Conservation (phyloP, 2,113 vertebrate genomes). For the Tonatia bakeri region DNA sequence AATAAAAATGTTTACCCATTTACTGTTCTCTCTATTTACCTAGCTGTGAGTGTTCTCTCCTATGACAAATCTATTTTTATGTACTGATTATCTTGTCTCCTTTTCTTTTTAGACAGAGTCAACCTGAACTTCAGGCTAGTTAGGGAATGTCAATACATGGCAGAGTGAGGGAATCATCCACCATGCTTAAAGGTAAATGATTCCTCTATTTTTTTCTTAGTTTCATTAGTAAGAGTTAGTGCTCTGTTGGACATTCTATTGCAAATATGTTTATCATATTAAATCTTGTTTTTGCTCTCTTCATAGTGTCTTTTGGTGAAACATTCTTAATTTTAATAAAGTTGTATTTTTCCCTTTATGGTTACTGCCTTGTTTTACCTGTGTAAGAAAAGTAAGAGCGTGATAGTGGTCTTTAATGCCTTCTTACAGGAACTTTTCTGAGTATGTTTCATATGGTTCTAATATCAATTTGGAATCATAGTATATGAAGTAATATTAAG, state of each 20-base stretch:
- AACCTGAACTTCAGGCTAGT: neutral
- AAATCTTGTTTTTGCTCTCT: neutral
- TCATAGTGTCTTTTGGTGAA: neutral
- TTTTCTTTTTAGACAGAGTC: neutral
- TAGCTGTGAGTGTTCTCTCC: neutral
- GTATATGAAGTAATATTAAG: neutral
- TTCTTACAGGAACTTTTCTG: neutral
- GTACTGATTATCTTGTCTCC: neutral
- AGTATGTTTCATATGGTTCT: neutral
- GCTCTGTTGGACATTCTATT: neutral
- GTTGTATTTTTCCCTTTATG: neutral
- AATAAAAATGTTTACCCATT: neutral
- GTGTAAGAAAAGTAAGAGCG: neutral
- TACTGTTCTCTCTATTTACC: neutral
- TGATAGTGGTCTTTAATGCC: neutral
- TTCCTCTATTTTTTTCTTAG: neutral
- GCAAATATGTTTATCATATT: neutral
- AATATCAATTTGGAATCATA: neutral
- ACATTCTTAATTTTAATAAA: neutral
- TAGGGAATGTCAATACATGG: neutral
- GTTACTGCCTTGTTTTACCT: neutral
- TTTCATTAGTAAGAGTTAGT: neutral
- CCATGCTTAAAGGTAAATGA: neutral
- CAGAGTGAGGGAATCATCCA: neutral
- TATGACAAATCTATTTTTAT: neutral